Evolutionary conservation across 2,113 vertebrate genomes (phyloP).

Genomic region (Psilopsiagon aymara): DNA sequence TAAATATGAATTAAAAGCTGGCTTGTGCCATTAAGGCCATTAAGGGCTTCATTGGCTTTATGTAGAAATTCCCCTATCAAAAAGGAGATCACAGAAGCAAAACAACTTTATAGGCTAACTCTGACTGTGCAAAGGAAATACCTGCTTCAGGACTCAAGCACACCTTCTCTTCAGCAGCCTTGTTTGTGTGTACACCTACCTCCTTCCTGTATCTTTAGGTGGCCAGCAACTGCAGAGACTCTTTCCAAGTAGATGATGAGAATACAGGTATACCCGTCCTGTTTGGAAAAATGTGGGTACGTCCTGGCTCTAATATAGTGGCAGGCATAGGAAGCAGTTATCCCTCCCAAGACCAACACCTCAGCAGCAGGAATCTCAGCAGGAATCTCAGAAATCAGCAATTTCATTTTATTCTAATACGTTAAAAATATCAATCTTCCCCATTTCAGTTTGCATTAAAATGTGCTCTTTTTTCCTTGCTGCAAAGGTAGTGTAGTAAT

Average conservation of each 20-base stretch:
- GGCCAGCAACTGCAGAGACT: neutral
- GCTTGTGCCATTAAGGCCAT: neutral
- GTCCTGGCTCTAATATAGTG: neutral
- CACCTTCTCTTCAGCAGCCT: neutral
- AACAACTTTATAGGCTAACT: neutral
- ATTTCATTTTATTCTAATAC: neutral
- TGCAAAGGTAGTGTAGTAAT: neutral
- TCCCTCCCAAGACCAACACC: neutral
- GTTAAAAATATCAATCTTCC: neutral
- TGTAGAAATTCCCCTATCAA: neutral
- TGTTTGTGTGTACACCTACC: fast-evolving
- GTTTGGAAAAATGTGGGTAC: neutral
- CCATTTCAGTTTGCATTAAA: neutral
- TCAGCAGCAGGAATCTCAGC: neutral
- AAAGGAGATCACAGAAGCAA: neutral
- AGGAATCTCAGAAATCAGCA: neutral
- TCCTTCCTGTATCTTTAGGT: neutral
- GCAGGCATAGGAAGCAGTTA: neutral
- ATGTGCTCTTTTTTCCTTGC: neutral
- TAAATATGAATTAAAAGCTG: neutral
- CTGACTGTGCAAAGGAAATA: neutral
- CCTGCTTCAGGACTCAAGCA: neutral
- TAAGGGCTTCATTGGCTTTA: neutral
- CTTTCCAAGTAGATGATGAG: neutral
- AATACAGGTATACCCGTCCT: neutral